Conservation (phyloP, 2,888 invertebrate species). For the Carpatolechia fugitivella region DNA sequence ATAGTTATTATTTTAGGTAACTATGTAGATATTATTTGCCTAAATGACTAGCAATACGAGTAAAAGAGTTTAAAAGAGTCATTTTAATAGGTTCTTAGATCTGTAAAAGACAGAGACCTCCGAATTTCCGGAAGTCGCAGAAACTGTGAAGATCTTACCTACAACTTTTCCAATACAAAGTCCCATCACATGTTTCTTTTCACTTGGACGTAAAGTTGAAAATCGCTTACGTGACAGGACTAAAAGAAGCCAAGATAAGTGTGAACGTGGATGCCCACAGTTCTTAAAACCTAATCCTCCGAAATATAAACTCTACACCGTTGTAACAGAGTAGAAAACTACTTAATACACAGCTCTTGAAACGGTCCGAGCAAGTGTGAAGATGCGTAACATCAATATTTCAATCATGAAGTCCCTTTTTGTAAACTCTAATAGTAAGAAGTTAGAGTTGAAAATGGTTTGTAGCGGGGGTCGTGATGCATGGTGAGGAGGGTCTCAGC, state of each 20-base stretch:
- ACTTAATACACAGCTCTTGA: not conserved
- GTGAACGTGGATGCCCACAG: not conserved
- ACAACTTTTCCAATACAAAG: not conserved
- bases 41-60: too few relatives aligned
- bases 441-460: not conserved
- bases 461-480: not conserved
- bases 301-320: not conserved
- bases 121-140: not conserved
- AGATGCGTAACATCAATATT: conserved; percentile 6
- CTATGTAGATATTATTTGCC: too few relatives aligned
- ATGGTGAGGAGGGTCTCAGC: conserved; percentile 16
- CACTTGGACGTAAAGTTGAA: not conserved
- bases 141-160: not conserved
- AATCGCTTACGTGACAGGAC: not conserved
- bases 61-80: too few relatives aligned
- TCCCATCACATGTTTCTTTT: not conserved
- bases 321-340: not conserved
- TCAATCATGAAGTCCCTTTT: not conserved
- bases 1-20: too few relatives aligned
- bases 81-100: too few relatives aligned
- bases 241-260: not conserved
- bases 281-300: not conserved
- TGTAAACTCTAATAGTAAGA: not conserved
- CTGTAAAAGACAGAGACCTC: not conserved
- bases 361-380: conserved; percentile 2